A percentile compares a stretch with the other conserved stretches of the same genome.
Evolutionary conservation across 2,113 vertebrate genomes (phyloP).

Genomic region (Pitta sordida): DNA sequence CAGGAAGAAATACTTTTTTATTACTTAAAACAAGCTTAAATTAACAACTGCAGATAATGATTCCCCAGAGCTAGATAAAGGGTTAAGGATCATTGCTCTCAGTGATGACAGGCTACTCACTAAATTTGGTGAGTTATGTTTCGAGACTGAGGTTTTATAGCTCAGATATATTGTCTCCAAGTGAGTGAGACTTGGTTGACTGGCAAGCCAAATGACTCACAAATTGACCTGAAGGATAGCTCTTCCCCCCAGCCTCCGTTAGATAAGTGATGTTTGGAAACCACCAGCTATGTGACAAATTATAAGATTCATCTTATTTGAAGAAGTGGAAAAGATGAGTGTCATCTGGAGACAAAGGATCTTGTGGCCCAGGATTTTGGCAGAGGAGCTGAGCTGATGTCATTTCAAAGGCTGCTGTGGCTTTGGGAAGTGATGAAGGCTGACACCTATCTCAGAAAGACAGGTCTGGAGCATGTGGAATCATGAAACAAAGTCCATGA

Average conservation of each 20-base stretch:
- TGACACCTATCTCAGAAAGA: not conserved
- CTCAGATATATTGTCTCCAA: conserved; percentile 44
- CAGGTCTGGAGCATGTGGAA: not conserved
- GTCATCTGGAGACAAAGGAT: not conserved
- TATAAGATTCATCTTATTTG: not conserved
- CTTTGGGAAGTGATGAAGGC: not conserved
- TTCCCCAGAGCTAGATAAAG: conserved; percentile 45
- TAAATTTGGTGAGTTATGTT: conserved; percentile 46
- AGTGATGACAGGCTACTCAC: conserved; percentile 37
- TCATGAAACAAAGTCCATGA: rapidly evolving
- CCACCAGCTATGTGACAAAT: not conserved
- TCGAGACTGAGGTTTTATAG: conserved; percentile 11
- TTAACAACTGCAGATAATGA: conserved; percentile 49
- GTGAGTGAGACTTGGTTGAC: conserved; percentile 16
- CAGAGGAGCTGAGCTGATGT: not conserved
- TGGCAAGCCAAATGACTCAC: conserved; percentile 45
- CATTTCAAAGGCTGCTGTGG: not conserved
- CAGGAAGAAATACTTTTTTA: not conserved
- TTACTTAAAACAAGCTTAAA: conserved; percentile 36
- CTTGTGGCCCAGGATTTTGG: not conserved
- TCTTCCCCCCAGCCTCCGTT: not conserved
- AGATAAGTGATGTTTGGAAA: conserved; percentile 3
- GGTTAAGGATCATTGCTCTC: conserved; percentile 54
- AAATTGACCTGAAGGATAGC: conserved; percentile 4
- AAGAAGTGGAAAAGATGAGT: conserved; percentile 13